A percentile compares a stretch with the other conserved stretches of the same genome.
These are phyloP conservation scores for Panthera tigris DNA, from an alignment of 2,113 vertebrate genomes.

Conservation along the genomic window DNA sequence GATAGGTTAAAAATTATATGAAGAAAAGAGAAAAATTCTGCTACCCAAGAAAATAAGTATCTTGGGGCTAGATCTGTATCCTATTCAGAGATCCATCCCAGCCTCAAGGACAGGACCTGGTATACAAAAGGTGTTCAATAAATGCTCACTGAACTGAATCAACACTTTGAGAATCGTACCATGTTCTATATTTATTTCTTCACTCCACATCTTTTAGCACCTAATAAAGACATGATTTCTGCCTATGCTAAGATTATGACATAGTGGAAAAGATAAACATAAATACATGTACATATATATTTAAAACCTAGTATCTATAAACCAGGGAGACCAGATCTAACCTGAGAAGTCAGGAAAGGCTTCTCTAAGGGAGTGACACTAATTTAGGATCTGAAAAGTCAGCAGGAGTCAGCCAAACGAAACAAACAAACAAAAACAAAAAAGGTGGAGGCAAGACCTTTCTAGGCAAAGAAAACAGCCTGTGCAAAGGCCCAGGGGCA, in stretches of 20 bases:
- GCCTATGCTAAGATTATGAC: neutral
- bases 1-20: neutral
- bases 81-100: neutral
- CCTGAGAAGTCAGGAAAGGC: neutral
- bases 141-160: neutral
- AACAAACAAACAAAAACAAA: neutral
- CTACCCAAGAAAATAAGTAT: neutral
- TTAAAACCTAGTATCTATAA: neutral
- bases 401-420: neutral
- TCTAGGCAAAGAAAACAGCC: neutral
- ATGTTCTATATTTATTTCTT: neutral
- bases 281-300: constrained; percentile 35
- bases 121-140: neutral
- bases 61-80: neutral
- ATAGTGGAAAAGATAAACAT: neutral
- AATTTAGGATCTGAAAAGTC: neutral
- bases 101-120: neutral
- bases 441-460: neutral
- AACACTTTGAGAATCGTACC: neutral
- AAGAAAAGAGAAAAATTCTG: neutral
- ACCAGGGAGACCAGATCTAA: neutral
- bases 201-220: neutral
- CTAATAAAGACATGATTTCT: neutral
- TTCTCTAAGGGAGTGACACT: neutral
- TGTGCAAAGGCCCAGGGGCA: constrained; percentile 14